These are phyloP conservation scores for Leptinotarsa lineolata DNA, from an alignment of 1,140 invertebrate species.

Conservation along the genomic window DNA sequence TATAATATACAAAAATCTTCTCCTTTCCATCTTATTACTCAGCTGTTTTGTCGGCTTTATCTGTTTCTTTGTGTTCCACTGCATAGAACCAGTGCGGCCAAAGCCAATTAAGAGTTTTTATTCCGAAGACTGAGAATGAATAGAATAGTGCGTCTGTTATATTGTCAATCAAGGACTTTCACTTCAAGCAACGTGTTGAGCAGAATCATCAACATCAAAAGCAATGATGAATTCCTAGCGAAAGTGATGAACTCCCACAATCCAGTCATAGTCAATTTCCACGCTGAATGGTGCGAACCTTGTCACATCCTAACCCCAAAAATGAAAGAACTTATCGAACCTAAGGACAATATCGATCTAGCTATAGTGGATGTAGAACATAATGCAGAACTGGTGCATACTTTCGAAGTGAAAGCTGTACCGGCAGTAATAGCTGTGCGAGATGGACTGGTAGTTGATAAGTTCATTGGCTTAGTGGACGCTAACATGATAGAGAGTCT, in stretches of 20 bases:
- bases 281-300: constrained; percentile 93
- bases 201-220: constrained; percentile 62
- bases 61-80: constrained; percentile 59
- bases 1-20: constrained; percentile 61
- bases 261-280: constrained; percentile 85
- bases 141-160: constrained; percentile 21
- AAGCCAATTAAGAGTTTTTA: constrained; percentile 46
- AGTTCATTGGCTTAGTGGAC: constrained; percentile 90
- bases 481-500: constrained; percentile 82
- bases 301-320: constrained; percentile 93
- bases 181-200: constrained; percentile 48
- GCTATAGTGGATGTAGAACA: constrained; percentile 93
- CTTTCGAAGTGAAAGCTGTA: constrained; percentile 86
- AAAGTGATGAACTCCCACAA: constrained; percentile 81
- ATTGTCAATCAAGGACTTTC: constrained; percentile 28
- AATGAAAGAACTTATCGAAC: constrained; percentile 79
- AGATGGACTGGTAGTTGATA: constrained; percentile 86
- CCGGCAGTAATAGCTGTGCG: constrained; percentile 88
- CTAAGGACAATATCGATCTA: constrained; percentile 78
- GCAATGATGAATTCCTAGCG: constrained; percentile 63
- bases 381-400: constrained; percentile 80
- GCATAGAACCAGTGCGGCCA: constrained; percentile 58
- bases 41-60: constrained; percentile 58
- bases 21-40: constrained; percentile 57
- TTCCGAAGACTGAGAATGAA: constrained; percentile 34